These are phyloP conservation scores for Lissonota sp. DNA, from an alignment of 2,888 invertebrate species.

Conservation along the genomic window DNA sequence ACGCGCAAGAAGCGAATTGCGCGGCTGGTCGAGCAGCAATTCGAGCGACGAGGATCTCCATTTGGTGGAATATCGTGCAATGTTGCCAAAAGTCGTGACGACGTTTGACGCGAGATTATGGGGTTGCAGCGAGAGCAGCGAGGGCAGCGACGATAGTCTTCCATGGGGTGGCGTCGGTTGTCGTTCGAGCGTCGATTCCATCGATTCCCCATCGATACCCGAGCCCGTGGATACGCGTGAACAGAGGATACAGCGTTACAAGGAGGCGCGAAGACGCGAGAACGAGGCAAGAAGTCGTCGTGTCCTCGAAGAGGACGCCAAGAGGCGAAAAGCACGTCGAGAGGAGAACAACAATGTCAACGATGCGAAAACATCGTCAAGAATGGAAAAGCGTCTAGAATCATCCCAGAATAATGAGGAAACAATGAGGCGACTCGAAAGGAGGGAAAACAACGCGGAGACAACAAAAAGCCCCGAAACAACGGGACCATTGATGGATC, in stretches of 20 bases:
- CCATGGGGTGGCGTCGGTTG: constrained; percentile 76
- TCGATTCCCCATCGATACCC: constrained; percentile 74
- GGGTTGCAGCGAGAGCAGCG: constrained; percentile 82
- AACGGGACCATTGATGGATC: too few species aligned
- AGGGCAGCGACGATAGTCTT: constrained; percentile 82
- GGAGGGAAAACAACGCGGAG: neutral
- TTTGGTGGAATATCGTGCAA: constrained; percentile 58
- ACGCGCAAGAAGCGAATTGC: constrained; percentile 79
- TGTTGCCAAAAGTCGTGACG: constrained; percentile 70
- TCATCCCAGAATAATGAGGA: too few species aligned
- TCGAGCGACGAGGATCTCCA: constrained; percentile 81
- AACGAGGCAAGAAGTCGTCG: constrained; percentile 80
- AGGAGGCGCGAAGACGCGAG: constrained; percentile 79
- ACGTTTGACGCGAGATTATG: constrained; percentile 71
- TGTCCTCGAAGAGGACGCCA: constrained; percentile 79
- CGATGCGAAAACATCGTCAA: constrained; percentile 37
- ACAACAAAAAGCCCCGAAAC: neutral
- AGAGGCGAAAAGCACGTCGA: constrained; percentile 73
- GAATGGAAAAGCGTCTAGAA: neutral
- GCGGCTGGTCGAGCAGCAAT: constrained; percentile 81
- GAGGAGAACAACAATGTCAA: constrained; percentile 68
- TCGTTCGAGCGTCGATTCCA: constrained; percentile 77
- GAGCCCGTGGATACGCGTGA: constrained; percentile 77
- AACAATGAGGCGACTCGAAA: neutral
- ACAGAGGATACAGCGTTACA: constrained; percentile 81